Base-by-base conservation (phyloP, 2,888 invertebrate genomes). In the Mesorhabditis spiculigera region DNA sequence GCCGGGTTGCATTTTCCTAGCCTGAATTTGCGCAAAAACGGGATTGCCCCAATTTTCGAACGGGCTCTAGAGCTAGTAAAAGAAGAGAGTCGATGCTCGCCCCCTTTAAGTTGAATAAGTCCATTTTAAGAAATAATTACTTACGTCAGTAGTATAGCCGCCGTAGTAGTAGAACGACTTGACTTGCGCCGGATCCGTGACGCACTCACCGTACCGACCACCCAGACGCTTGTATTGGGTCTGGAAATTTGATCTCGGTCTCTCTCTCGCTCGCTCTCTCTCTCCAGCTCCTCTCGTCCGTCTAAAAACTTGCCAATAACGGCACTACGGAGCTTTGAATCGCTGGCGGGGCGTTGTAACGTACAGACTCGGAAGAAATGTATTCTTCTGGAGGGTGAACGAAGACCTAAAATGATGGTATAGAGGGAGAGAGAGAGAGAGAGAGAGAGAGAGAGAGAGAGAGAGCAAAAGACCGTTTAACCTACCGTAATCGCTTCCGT, bases 141-240 rank as follows among this genome's bases (percentile, higher is more conserved):
- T 75, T n/a, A 80, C 80, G 69, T 78, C 79, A 13, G 76, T 73
- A 3, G 75, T 75, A 68, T 81, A 81, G 0, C 71, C 63, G 45
- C 80, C 78, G 5, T 73, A 71, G 66, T 77, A 81, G 63, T 80
- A 81, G 45, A 78, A 81, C 10, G 69, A 65, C 5, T 71, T 70
- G 43, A 81, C 81, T 69, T 81, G 75, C 0, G 71, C 69, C 5
- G 70, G 68, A 16, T 73, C 66, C n/a, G 65, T 75, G 28, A 78
- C 70, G 70, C 81, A 81, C n/a, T 67, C 70, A 65, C 78, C 79
- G 65, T 77, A 80, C 4, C 63, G 62, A 0, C 78, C 77, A 41
- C 79, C 79, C 3, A 80, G 72, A 5, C 80, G 68, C 1, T 73
- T 78, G 69, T 74, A 79, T 4, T 70, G 45, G 4, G 71, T 70